Evolutionary conservation across 2,797 vertebrate species (phyloP).

Genomic region (Gadopsis bispinosus): DNA sequence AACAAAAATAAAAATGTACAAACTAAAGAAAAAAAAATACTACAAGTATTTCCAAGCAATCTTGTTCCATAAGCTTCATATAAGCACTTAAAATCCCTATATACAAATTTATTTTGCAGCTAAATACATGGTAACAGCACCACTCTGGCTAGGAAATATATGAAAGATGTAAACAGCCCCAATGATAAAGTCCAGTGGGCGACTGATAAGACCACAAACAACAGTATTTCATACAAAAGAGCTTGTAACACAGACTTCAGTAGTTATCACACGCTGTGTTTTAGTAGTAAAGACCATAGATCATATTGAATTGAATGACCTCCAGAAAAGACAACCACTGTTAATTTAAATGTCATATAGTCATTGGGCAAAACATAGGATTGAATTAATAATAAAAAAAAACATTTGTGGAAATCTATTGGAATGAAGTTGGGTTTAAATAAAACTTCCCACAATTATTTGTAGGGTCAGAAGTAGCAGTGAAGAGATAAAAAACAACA

Average conservation of each 20-base stretch:
- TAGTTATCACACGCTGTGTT: conserved; percentile 83
- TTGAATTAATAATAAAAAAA: conserved; percentile 68
- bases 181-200: conserved; percentile 83
- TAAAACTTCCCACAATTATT: conserved; percentile 70
- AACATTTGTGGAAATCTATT: conserved; percentile 69
- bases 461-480: conserved; percentile 71
- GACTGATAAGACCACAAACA: conserved; percentile 83
- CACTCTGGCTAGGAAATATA: conserved; percentile 84
- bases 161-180: conserved; percentile 85
- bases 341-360: conserved; percentile 72
- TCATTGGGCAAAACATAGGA: conserved; percentile 75
- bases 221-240: conserved; percentile 83
- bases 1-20: conserved; percentile 81
- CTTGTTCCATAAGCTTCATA: conserved; percentile 89
- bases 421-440: conserved; percentile 81
- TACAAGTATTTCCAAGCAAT: conserved; percentile 82
- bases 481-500: conserved; percentile 51
- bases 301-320: conserved; percentile 67
- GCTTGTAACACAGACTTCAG: conserved; percentile 83
- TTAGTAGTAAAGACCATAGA: conserved; percentile 79
- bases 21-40: conserved; percentile 79
- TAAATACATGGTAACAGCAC: conserved; percentile 87
- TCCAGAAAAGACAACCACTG: conserved; percentile 66
- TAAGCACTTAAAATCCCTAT: conserved; percentile 93
- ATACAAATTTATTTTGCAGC: conserved; percentile 95